Percentiles rank a stretch among this genome's conserved stretches.
These are phyloP conservation scores for Martes martes DNA, from an alignment of 2,113 vertebrate species.

Conservation along the genomic window DNA sequence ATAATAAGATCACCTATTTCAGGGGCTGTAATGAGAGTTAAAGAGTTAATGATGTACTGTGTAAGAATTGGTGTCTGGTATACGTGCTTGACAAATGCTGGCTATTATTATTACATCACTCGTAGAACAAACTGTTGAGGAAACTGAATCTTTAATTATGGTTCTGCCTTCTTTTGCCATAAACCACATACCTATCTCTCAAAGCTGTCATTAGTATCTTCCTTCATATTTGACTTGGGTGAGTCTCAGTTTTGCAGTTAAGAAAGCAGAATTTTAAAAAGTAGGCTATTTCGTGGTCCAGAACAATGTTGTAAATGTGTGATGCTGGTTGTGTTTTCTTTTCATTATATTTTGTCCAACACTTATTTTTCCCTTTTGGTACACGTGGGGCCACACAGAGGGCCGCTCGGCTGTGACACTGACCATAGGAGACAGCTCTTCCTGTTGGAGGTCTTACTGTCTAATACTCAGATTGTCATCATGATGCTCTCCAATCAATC, in stretches of 20 bases:
- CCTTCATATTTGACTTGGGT: constrained; percentile 20
- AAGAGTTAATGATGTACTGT: background rate
- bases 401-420: background rate
- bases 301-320: background rate
- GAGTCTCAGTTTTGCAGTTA: constrained; percentile 33
- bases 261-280: constrained; percentile 22
- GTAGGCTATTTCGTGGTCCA: constrained; percentile 23
- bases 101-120: constrained; percentile 32
- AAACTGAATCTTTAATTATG: constrained; percentile 26
- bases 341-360: background rate
- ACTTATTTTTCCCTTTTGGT: background rate
- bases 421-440: background rate
- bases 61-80: background rate
- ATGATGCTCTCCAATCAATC: background rate
- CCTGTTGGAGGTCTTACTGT: background rate
- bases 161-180: background rate
- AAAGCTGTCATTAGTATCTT: constrained; percentile 33
- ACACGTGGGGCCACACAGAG: background rate
- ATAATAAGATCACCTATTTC: background rate
- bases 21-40: background rate
- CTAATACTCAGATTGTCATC: background rate
- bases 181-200: constrained; percentile 12
- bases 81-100: background rate
- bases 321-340: constrained; percentile 5
- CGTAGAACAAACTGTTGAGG: background rate